phyloP scores from a whole-genome alignment of 2,113 vertebrate genomes.

The Pterocles orientalis region DNA sequence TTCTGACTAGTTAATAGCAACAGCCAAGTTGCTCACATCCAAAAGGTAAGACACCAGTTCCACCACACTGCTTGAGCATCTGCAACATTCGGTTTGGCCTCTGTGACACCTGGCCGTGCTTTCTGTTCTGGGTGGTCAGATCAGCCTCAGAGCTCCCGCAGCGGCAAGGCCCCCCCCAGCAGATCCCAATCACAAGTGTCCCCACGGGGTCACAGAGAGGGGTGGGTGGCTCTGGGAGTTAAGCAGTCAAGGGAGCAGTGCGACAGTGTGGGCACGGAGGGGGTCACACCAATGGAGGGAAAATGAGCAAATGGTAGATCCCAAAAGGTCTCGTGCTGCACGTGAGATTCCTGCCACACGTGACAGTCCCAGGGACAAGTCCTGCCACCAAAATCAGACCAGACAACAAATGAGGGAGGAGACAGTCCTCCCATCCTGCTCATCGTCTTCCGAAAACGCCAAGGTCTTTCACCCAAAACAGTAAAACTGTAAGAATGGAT shows the following conservation, averaged over 20 bases:
- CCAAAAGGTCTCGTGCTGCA: background rate
- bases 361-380: background rate
- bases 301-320: fast-evolving
- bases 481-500: background rate
- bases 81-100: background rate
- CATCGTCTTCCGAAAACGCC: background rate
- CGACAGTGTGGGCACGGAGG: fast-evolving
- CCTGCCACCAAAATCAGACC: background rate
- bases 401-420: background rate
- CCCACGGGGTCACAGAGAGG: fast-evolving
- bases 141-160: background rate
- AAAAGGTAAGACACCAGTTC: background rate
- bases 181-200: fast-evolving
- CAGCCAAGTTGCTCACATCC: background rate
- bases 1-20: background rate
- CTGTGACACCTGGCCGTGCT: background rate
- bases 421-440: background rate
- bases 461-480: background rate
- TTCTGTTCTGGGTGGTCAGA: background rate
- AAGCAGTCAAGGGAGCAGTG: background rate
- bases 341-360: background rate
- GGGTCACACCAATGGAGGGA: background rate
- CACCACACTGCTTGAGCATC: background rate
- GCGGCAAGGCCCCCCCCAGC: fast-evolving
- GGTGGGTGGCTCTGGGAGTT: background rate